phyloP scores from a whole-genome alignment of 2,888 invertebrate genomes.

The Melanotus villosus region DNA sequence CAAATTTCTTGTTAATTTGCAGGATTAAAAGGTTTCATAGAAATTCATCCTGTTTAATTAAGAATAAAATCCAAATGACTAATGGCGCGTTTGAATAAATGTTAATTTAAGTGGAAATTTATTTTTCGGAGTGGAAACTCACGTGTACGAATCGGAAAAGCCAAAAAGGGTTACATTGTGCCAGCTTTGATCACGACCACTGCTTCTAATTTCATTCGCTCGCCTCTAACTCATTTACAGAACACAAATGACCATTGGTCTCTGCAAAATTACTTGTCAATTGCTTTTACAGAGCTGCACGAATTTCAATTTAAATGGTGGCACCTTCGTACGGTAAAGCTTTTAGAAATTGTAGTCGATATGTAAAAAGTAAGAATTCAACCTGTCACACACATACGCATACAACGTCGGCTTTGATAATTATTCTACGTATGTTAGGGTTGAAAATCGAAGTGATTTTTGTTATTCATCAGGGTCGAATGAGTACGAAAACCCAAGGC shows the following conservation, averaged over 20 bases:
- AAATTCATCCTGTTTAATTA: no score
- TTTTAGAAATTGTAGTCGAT: constrained; percentile 20
- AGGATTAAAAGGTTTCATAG: no score
- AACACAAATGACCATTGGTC: constrained; percentile 58
- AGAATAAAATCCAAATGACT: no score
- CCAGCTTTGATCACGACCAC: constrained; percentile 48
- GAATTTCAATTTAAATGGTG: constrained; percentile 40
- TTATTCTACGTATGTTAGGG: background rate
- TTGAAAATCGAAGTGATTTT: constrained; percentile 20
- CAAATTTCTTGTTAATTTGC: no score
- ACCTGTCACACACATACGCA: constrained; percentile 32
- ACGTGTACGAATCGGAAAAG: constrained; percentile 29
- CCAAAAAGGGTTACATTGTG: constrained; percentile 44
- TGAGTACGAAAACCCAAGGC: constrained; percentile 33
- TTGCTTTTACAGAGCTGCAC: constrained; percentile 54
- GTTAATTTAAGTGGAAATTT: no score
- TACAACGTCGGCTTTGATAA: no score
- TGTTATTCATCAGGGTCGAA: constrained; percentile 40
- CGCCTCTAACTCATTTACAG: constrained; percentile 54
- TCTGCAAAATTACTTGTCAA: constrained; percentile 59
- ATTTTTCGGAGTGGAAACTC: background rate
- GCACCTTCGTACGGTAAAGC: constrained; percentile 30
- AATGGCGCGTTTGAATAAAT: no score
- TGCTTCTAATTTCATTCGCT: constrained; percentile 53
- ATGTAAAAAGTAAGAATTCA: constrained; percentile 31